Conservation (phyloP, 2,113 vertebrate genomes). For the Corythoichthys haematopterus region DNA sequence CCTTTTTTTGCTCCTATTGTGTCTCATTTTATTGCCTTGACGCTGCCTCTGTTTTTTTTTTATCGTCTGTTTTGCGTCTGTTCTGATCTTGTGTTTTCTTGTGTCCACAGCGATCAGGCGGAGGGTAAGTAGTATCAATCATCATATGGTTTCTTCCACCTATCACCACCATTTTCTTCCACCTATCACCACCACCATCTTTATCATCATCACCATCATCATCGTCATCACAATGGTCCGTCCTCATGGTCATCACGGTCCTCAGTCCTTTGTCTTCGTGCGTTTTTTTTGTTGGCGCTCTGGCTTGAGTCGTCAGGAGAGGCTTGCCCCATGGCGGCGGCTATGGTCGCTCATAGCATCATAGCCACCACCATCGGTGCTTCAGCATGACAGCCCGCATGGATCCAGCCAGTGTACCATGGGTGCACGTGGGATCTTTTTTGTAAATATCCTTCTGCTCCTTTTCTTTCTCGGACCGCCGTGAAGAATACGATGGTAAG, state of each 20-base stretch:
- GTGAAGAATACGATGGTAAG: constrained; percentile 83
- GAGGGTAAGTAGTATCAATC: constrained; percentile 80
- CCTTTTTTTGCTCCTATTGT: background rate
- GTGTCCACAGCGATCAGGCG: constrained; percentile 78
- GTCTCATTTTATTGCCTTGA: background rate
- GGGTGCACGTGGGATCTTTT: constrained; percentile 63
- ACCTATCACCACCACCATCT: background rate
- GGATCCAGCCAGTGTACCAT: constrained; percentile 62
- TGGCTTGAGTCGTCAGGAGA: too few species aligned
- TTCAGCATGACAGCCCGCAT: constrained; percentile 61
- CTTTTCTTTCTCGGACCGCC: constrained; percentile 70
- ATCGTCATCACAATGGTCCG: background rate
- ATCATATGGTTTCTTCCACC: too few species aligned
- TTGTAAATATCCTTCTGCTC: constrained; percentile 66
- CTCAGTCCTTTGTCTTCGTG: background rate
- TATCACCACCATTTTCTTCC: background rate
- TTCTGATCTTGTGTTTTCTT: background rate
- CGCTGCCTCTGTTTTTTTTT: background rate
- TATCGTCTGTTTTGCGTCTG: background rate
- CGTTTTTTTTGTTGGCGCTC: background rate
- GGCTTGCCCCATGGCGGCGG: background rate
- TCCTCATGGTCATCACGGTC: background rate
- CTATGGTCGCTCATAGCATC: background rate
- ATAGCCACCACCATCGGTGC: constrained; percentile 30
- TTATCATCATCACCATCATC: background rate